Evolutionary conservation across 2,888 invertebrate species (phyloP).

Genomic region (Atrina japonica): DNA sequence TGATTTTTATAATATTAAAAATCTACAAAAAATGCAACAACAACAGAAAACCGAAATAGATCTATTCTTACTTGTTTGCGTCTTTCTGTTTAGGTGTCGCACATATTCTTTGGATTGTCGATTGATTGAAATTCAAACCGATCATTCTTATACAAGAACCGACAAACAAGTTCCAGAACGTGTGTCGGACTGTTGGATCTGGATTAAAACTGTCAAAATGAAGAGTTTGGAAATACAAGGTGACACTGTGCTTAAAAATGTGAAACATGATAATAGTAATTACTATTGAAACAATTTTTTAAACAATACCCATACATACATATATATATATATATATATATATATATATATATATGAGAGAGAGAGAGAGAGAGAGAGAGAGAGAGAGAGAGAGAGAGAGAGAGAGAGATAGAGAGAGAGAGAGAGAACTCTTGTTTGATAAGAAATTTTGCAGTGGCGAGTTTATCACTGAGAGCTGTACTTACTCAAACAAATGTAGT

Average conservation of each 20-base stretch:
- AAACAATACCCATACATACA: background rate
- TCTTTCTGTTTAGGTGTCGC: slow-evolving; percentile 47
- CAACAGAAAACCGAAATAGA: too few relatives aligned
- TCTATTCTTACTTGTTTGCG: slow-evolving; percentile 55
- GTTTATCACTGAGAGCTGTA: too few relatives aligned
- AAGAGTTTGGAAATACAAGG: slow-evolving; percentile 19
- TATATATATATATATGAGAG: too few relatives aligned
- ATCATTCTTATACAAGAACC: slow-evolving; percentile 50
- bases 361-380: too few relatives aligned
- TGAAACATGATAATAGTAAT: background rate
- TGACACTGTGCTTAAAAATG: background rate
- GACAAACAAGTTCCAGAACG: slow-evolving; percentile 55
- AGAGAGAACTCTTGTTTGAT: too few relatives aligned
- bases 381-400: too few relatives aligned
- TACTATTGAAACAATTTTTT: background rate
- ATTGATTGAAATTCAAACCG: slow-evolving; percentile 55
- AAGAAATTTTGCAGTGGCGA: too few relatives aligned
- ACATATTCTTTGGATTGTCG: slow-evolving; percentile 58
- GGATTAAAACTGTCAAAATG: slow-evolving; percentile 56
- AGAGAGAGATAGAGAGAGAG: too few relatives aligned
- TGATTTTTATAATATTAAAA: too few relatives aligned
- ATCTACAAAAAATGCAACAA: too few relatives aligned
- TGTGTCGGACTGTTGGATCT: slow-evolving; percentile 59
- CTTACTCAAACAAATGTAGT: slow-evolving; percentile 36
- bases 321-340: too few relatives aligned